These are phyloP conservation scores for Cylloceria caligata DNA, from an alignment of 2,888 invertebrate genomes.

Conservation along the genomic window DNA sequence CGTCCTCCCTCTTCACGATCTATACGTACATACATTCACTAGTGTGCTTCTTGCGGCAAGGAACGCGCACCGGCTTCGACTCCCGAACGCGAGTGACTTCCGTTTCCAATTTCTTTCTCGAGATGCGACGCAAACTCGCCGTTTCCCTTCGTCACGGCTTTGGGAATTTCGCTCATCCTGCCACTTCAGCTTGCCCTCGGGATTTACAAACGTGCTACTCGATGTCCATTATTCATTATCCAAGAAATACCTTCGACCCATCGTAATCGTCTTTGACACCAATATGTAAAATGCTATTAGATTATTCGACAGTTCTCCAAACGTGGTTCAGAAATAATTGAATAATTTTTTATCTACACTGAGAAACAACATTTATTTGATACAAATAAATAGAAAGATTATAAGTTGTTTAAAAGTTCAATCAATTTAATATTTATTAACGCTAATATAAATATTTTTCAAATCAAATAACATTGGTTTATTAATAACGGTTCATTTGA, in stretches of 20 bases:
- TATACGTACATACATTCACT: slow-evolving; percentile 67
- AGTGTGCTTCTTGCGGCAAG: slow-evolving; percentile 44
- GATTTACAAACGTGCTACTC: slow-evolving; percentile 48
- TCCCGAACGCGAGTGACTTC: slow-evolving; percentile 55
- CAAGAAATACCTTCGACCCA: slow-evolving; percentile 31
- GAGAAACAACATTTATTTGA: too few relatives aligned
- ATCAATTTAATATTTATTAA: too few relatives aligned
- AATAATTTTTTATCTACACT: not conserved
- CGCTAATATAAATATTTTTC: too few relatives aligned
- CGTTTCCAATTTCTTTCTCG: slow-evolving; percentile 57
- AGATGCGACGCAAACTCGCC: slow-evolving; percentile 45
- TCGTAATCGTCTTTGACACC: slow-evolving; percentile 12
- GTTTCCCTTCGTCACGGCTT: slow-evolving; percentile 43
- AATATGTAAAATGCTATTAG: slow-evolving; percentile 57
- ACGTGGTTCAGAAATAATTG: not conserved
- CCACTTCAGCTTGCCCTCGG: not conserved
- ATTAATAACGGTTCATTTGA: too few relatives aligned
- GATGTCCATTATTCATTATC: slow-evolving; percentile 64
- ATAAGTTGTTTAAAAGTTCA: too few relatives aligned
- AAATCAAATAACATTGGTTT: too few relatives aligned
- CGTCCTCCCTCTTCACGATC: slow-evolving; percentile 40
- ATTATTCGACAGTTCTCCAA: slow-evolving; percentile 5
- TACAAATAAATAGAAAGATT: too few relatives aligned
- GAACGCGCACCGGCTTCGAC: slow-evolving; percentile 44
- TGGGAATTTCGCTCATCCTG: slow-evolving; percentile 56